These are phyloP conservation scores for Drosophila engyochracea DNA, from an alignment of 2,888 invertebrate genomes.

Conservation along the genomic window DNA sequence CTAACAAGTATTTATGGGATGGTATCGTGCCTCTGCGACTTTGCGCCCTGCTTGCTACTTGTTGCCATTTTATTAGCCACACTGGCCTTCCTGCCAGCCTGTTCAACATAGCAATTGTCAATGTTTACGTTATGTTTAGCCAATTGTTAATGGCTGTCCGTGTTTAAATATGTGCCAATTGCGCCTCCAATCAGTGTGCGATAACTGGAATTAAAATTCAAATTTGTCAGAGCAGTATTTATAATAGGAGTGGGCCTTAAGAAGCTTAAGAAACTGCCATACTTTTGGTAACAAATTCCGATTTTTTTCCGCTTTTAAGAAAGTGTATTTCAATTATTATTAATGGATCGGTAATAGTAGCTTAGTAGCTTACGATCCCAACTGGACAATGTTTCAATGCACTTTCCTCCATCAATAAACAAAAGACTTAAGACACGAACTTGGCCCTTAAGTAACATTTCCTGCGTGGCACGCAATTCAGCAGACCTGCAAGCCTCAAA, in stretches of 20 bases:
- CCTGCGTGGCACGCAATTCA: constrained; percentile 52
- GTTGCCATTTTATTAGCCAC: constrained; percentile 53
- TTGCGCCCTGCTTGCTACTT: constrained; percentile 11
- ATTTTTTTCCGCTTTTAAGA: background rate
- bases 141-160: constrained; percentile 52
- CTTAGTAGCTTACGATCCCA: too few relatives aligned
- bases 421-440: constrained; percentile 80
- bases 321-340: background rate
- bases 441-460: constrained; percentile 57
- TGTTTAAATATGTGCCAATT: constrained; percentile 35
- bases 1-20: constrained; percentile 83
- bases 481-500: constrained; percentile 9
- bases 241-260: constrained; percentile 1
- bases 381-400: constrained; percentile 9
- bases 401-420: constrained; percentile 41
- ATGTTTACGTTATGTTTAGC: constrained; percentile 45
- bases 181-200: constrained; percentile 17
- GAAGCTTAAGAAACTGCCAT: background rate
- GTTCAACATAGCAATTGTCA: constrained; percentile 41
- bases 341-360: too few relatives aligned
- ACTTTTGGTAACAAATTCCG: background rate
- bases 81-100: constrained; percentile 52
- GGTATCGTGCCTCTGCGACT: constrained; percentile 38
- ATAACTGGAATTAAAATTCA: constrained; percentile 1
- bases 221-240: constrained; percentile 3